Percentiles rank a stretch among this genome's conserved stretches.
phyloP scores from a whole-genome alignment of 1,140 invertebrate species.

The Pantala flavescens region DNA sequence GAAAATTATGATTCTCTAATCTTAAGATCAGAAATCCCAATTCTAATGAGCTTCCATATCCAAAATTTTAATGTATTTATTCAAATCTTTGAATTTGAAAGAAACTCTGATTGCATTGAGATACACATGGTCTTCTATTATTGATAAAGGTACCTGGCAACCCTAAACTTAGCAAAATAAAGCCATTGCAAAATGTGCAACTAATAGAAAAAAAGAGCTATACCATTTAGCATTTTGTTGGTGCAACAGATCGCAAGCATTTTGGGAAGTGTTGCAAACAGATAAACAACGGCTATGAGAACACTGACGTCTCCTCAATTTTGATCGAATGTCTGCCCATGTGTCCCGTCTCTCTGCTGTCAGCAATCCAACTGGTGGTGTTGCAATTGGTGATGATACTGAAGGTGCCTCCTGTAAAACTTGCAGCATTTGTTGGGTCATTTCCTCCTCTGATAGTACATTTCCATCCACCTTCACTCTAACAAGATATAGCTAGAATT shows the following conservation, averaged over 20 bases:
- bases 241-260: constrained; percentile 8
- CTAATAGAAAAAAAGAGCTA: background rate
- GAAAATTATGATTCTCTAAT: too few species aligned
- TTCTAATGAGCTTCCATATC: too few species aligned
- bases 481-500: constrained; percentile 64
- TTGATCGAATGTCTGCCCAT: constrained; percentile 70
- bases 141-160: too few species aligned
- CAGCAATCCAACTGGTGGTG: constrained; percentile 64
- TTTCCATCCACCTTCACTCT: constrained; percentile 66
- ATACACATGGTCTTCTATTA: too few species aligned
- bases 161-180: background rate
- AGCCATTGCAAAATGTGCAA: background rate
- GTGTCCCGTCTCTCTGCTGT: constrained; percentile 65
- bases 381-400: constrained; percentile 48
- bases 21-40: too few species aligned
- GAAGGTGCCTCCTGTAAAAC: constrained; percentile 55
- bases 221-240: background rate
- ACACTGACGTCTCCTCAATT: constrained; percentile 53
- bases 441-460: constrained; percentile 58
- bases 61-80: too few species aligned
- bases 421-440: constrained; percentile 60
- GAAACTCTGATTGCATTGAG: too few species aligned
- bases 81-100: too few species aligned
- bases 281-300: background rate
- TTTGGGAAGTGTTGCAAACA: background rate